These are phyloP conservation scores for Noctua comes DNA, from an alignment of 2,888 invertebrate species.

Conservation along the genomic window DNA sequence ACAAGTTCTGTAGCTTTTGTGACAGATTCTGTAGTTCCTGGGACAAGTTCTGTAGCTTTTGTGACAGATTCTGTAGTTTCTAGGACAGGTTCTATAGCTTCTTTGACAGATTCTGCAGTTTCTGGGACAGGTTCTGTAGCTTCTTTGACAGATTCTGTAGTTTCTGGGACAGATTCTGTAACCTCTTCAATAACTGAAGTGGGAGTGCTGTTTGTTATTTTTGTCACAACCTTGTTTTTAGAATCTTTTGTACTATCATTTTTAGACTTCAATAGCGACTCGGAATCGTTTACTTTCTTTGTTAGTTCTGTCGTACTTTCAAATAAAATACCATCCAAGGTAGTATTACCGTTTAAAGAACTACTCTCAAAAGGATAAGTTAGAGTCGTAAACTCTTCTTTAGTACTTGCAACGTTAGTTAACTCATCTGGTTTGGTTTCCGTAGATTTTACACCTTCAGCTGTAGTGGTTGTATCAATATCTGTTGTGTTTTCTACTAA, in stretches of 20 bases:
- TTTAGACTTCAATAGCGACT: not conserved
- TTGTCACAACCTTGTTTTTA: not conserved
- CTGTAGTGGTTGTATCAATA: not conserved
- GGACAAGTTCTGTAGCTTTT: not conserved
- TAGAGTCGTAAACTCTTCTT: not conserved
- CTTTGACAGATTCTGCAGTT: not conserved
- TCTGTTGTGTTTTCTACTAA: not conserved
- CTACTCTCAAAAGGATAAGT: not conserved
- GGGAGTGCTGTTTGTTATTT: not conserved
- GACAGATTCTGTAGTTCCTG: not conserved
- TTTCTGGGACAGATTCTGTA: not conserved
- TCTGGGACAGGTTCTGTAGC: not conserved
- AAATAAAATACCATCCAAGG: not conserved
- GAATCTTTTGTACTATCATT: not conserved
- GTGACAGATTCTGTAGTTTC: too few relatives aligned
- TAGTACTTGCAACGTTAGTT: not conserved
- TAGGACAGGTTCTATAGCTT: not conserved
- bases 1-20: too few relatives aligned
- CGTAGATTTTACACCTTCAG: not conserved
- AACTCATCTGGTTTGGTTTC: slow-evolving; percentile 3
- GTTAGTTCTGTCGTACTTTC: slow-evolving; percentile 4
- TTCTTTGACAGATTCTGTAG: not conserved
- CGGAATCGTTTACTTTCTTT: not conserved
- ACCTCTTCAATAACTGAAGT: slow-evolving; percentile 4
- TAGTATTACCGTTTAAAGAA: not conserved